Evolutionary conservation across 2,797 vertebrate genomes (phyloP).

Genomic region (Poecile montanus): DNA sequence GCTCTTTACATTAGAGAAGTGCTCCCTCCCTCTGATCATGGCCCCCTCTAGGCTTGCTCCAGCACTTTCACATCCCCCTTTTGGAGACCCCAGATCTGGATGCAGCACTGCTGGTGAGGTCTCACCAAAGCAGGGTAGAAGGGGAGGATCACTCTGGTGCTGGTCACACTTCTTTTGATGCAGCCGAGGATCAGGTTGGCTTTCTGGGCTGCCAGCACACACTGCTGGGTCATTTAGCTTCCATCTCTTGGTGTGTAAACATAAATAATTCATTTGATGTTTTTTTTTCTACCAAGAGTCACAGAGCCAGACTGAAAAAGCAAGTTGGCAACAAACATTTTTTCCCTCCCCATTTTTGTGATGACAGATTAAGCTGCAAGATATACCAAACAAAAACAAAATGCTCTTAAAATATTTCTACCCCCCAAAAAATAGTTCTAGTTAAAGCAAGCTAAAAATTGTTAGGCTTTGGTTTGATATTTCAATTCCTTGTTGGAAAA

Average conservation of each 20-base stretch:
- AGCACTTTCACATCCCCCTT: background rate
- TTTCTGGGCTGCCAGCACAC: background rate
- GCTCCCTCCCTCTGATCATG: too few relatives aligned
- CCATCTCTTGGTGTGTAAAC: background rate
- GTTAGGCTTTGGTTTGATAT: background rate
- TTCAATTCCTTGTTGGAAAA: background rate
- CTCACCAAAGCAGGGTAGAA: background rate
- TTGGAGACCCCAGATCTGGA: background rate
- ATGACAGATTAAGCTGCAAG: background rate
- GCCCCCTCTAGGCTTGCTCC: background rate
- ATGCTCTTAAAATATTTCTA: background rate
- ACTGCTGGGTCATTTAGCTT: background rate
- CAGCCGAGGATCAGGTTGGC: background rate
- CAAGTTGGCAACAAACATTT: background rate
- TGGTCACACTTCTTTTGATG: background rate
- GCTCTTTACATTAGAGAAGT: background rate
- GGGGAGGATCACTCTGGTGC: background rate
- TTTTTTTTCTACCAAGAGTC: background rate
- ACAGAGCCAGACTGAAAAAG: background rate
- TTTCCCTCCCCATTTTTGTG: background rate
- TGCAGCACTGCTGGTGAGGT: background rate
- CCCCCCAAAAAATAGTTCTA: background rate
- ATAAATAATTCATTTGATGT: background rate
- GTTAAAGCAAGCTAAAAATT: background rate
- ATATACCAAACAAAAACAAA: background rate